These are phyloP conservation scores for Eleutherodactylus coqui DNA, from an alignment of 2,797 vertebrate species.

Conservation along the genomic window DNA sequence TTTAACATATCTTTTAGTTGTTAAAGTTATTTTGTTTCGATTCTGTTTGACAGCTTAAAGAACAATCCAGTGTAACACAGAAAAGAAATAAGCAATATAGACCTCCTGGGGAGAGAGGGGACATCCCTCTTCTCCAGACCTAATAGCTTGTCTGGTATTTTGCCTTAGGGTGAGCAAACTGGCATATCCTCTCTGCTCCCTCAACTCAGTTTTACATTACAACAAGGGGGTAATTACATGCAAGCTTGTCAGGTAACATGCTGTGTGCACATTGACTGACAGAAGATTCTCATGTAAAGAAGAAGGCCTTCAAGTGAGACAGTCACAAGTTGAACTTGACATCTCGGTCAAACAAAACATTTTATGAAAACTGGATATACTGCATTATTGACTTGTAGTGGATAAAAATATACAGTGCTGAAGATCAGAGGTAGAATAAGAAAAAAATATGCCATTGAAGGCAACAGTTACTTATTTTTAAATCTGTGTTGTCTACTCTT, in stretches of 20 bases:
- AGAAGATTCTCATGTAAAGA: slow-evolving; percentile 18
- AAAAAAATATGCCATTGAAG: not conserved
- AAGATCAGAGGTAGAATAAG: not conserved
- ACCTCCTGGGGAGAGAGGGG: slow-evolving; percentile 1
- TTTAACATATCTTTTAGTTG: not conserved
- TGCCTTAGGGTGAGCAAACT: slow-evolving; percentile 35
- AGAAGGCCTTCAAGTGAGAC: slow-evolving; percentile 31
- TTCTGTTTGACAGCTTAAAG: slow-evolving; percentile 15
- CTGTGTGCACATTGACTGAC: slow-evolving; percentile 40
- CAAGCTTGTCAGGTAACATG: slow-evolving; percentile 38
- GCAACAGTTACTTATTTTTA: not conserved
- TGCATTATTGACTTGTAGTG: slow-evolving; percentile 9
- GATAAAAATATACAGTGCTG: not conserved
- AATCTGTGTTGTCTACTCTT: not conserved
- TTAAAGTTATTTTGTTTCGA: slow-evolving; percentile 22
- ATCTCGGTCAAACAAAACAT: not conserved
- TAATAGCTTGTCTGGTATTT: slow-evolving; percentile 35
- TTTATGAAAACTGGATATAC: slow-evolving; percentile 1
- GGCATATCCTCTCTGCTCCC: slow-evolving; percentile 19
- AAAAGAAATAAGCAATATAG: slow-evolving; percentile 15
- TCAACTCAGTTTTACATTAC: slow-evolving; percentile 42
- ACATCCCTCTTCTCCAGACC: slow-evolving; percentile 1
- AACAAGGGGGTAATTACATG: slow-evolving; percentile 50
- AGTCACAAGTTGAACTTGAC: slow-evolving; percentile 23
- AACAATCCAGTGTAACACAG: not conserved